Evolutionary conservation across 2,888 invertebrate species (phyloP), one percentile per base, ranked within the genome.

Genomic region (Diarsia brunnea): DNA sequence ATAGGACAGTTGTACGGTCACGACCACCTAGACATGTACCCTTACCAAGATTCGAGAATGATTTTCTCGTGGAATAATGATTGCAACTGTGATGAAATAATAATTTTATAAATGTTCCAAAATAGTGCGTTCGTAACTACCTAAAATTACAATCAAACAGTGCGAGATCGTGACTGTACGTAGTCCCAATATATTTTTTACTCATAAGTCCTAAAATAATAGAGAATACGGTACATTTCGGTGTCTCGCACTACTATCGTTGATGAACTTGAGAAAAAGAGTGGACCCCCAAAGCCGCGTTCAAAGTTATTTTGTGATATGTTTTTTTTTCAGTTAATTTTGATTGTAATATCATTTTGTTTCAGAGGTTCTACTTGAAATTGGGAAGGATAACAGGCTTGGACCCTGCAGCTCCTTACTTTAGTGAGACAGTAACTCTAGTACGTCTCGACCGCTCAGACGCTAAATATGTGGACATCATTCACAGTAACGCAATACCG

Each of bases 371-470:
- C 89, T 97, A 97, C 64, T 91, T 98, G 47, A 98, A 97, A 84
- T 89, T 99, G 14, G 98, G 98, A 10, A 96, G 99, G 70, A 99
- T 99, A 71, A 98, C 98, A 0, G 99, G 98, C 0, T 91, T 99
- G 88, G 99, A 99, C 95, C 99, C 99, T 0, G 99, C 99, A 0
- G 98, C 98, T 81, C 99, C 99, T 0, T 98, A 98, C 91, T 99
- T 99, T 95, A 97, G 98, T 78, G 97, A 98, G 89, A 98, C 98
- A 0, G 97, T 98, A 58, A 97, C 98, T 0, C 96, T 98, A 77
- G 98, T 99, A 0, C 97, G 99, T 0, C 95, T 99, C 66, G 99
- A 99, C 92, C 97, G 98, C 7, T 97, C 98, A 0, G 99, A 99
- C 90, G 99, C 99, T 0, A 96, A 97, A 79, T 99, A 98, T 91